Evolutionary conservation across 2,113 vertebrate species (phyloP), one percentile per base, ranked within the genome.

Genomic region (Paramormyrops kingsleyae): DNA sequence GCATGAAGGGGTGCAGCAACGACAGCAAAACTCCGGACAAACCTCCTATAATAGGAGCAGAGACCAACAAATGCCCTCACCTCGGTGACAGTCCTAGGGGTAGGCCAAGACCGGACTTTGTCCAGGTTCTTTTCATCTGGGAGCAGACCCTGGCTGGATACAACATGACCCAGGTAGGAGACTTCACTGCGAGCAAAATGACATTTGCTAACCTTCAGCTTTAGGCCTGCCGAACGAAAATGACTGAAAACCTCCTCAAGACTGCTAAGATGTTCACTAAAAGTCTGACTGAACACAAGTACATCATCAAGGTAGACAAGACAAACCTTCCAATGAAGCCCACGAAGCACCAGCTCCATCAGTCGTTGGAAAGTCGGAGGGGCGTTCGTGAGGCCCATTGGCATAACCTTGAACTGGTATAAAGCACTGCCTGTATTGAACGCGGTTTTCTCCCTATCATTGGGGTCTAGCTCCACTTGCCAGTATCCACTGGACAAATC

Each of bases 361-460:
- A 91, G 39, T 56, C 88, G 83, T 44, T 90, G 91, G 35, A 90
- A 92, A 9, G 83, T 90, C 24, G 89, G 53, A n/a, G 53, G 88
- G 5, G 91, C 87, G 74, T 93, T 91, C 0, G 90, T 89, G 2
- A 91, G 77, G 19, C 88, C 84, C 91, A 89, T 92, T 1, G 89
- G 89, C 89, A 91, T 91, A 0, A 89, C 89, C n/a, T 92, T 91
- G 31, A 92, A 91, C 8, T 90, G 91, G n/a, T 90, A 90, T 12
- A 91, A 87, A 0, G 84, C 88, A 53, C 88, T 89, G 15, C 90
- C 88, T 15, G 89, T 91, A 10, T 80, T 89, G 15, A 91, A 92
- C 1, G 91, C 87, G 1, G 62, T 91, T 91, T 92, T 90, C 50
- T 88, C 53, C 46, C n/a, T 44, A 35, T 92, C 91, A 2, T 83